These are phyloP conservation scores for Phallusia fumigata DNA, from an alignment of 23 tunicate species.

Conservation along the genomic window DNA sequence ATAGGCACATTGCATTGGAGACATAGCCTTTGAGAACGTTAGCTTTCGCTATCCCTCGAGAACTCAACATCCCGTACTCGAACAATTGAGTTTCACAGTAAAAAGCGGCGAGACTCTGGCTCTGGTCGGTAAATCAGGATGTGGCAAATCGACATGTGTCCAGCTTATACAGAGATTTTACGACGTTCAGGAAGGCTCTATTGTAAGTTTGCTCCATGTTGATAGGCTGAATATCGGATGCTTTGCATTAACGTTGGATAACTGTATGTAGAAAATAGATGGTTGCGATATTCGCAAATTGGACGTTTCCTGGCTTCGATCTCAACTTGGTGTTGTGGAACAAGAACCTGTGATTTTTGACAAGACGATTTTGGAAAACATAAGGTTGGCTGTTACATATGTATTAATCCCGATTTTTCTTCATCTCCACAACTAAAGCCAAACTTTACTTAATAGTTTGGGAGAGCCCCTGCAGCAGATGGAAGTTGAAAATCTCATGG, in stretches of 20 bases:
- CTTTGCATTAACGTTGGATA: no score
- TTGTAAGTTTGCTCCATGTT: not conserved
- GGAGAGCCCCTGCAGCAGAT: slow-evolving; percentile 3
- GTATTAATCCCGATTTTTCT: not conserved
- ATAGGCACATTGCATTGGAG: not conserved
- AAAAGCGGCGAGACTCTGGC: slow-evolving; percentile 2
- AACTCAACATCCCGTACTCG: not conserved
- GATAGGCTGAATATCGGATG: no score
- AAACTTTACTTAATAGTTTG: slow-evolving; percentile 3
- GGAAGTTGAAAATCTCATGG: not conserved
- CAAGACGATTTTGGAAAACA: slow-evolving; percentile 28
- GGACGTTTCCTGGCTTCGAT: slow-evolving; percentile 26
- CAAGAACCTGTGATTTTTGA: slow-evolving; percentile 39
- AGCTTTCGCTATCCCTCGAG: not conserved
- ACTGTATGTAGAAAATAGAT: slow-evolving; percentile 6
- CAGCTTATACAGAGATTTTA: not conserved
- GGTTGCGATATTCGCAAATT: slow-evolving; percentile 16
- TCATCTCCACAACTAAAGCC: no score
- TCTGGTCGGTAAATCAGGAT: not conserved
- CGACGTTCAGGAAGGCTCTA: not conserved
- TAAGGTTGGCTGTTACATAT: slow-evolving; percentile 13
- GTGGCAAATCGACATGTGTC: not conserved
- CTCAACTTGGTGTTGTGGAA: slow-evolving; percentile 27
- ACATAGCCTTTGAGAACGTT: not conserved
- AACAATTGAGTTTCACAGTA: not conserved